Percentiles rank a stretch among this genome's conserved stretches.
Evolutionary conservation across 2,888 invertebrate species (phyloP).

Genomic region (Synergus japonicus): DNA sequence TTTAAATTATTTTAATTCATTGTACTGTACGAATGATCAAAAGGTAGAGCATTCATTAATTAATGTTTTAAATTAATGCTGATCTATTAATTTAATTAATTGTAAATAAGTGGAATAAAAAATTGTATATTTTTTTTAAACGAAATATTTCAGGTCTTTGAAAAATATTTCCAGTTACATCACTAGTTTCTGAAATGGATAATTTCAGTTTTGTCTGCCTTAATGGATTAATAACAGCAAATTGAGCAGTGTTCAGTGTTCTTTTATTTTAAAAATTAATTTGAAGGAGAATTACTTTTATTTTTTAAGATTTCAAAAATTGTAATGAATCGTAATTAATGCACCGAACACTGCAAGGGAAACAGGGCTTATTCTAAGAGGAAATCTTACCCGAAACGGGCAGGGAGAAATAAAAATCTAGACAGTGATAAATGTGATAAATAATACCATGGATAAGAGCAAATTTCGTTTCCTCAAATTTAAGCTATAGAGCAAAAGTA

Average conservation of each 20-base stretch:
- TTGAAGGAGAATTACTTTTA: background rate
- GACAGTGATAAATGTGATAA: no score
- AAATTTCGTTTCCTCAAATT: no score
- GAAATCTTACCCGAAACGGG: no score
- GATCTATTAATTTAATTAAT: background rate
- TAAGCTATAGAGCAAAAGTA: no score
- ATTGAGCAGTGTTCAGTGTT: background rate
- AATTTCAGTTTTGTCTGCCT: slow-evolving; percentile 37
- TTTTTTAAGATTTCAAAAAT: no score
- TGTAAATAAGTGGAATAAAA: background rate
- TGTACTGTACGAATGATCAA: background rate
- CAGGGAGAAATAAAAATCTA: no score
- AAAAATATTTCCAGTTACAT: slow-evolving; percentile 27
- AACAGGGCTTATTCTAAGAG: no score
- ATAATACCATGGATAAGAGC: no score
- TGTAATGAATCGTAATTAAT: no score
- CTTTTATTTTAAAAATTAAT: background rate
- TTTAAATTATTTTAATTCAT: background rate
- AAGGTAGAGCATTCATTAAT: background rate
- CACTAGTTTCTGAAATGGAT: slow-evolving; percentile 19
- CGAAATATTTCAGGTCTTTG: slow-evolving; percentile 11
- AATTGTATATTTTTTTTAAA: background rate
- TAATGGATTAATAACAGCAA: background rate
- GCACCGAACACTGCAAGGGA: background rate
- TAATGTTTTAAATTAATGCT: no score